phyloP scores from a whole-genome alignment of 2,888 invertebrate species.

The Subacronicta megacephala region DNA sequence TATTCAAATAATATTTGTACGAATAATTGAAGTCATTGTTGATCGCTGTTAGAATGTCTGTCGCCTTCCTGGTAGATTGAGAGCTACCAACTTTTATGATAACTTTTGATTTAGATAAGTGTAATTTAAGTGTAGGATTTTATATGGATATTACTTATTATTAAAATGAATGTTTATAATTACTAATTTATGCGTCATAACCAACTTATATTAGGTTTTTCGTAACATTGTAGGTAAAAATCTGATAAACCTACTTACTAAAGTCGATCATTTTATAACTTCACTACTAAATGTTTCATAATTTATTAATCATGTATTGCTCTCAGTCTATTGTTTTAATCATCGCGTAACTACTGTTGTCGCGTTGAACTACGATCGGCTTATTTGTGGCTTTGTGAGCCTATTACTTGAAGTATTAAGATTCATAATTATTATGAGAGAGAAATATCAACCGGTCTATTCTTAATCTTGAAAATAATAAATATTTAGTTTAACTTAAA shows the following conservation, averaged over 20 bases:
- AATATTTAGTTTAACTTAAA: conserved; percentile 12
- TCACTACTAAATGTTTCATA: not conserved
- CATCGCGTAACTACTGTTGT: conserved; percentile 6
- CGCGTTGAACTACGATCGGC: conserved; percentile 1
- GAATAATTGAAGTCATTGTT: conserved; percentile 21
- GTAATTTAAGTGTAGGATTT: conserved; percentile 5
- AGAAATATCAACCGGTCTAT: conserved; percentile 15
- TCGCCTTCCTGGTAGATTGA: conserved; percentile 30
- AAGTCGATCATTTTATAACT: conserved; percentile 4
- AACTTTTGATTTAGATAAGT: conserved; percentile 1
- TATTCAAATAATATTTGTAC: conserved; percentile 13
- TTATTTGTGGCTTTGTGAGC: conserved; percentile 26
- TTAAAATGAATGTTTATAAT: not conserved
- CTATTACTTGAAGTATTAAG: conserved; percentile 11
- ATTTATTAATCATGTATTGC: conserved; percentile 9
- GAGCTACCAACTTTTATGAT: conserved; percentile 14
- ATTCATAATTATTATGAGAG: conserved; percentile 20
- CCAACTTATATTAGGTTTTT: not conserved
- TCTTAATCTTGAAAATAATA: conserved; percentile 12
- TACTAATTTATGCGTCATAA: not conserved
- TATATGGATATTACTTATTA: conserved; percentile 2
- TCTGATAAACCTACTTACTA: not conserved
- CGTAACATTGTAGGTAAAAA: not conserved
- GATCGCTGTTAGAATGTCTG: conserved; percentile 43
- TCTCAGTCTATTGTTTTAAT: conserved; percentile 24